Conservation (phyloP, 2,113 vertebrate species). For the human (Homo sapiens) region DNA sequence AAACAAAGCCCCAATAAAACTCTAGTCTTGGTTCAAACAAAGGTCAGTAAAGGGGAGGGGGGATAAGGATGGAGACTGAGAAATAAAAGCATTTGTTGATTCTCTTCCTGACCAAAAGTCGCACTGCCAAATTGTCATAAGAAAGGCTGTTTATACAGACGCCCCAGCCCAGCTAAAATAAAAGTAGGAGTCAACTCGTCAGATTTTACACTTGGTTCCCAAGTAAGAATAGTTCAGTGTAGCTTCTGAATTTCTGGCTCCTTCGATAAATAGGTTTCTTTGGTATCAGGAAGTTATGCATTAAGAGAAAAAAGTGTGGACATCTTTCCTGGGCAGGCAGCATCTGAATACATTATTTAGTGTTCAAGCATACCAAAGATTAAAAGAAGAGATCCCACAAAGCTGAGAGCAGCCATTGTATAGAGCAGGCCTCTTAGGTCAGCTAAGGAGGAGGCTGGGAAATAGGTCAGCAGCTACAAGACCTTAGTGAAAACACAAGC, state of each 20-base stretch:
- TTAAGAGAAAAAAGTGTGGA: not conserved
- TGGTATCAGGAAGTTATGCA: not conserved
- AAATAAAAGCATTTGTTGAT: constrained; percentile 36
- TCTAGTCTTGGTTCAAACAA: constrained; percentile 50
- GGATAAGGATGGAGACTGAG: not conserved
- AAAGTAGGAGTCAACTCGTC: not conserved
- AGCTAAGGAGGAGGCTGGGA: not conserved
- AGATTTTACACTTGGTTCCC: not conserved
- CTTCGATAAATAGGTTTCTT: not conserved
- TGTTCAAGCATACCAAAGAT: not conserved
- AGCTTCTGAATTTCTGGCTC: not conserved
- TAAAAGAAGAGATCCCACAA: not conserved
- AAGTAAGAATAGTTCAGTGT: not conserved
- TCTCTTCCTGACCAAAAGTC: constrained; percentile 41
- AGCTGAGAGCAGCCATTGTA: not conserved
- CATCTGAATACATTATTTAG: not conserved
- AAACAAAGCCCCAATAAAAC: constrained; percentile 72
- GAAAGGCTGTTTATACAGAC: constrained; percentile 11
- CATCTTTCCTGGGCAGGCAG: not conserved
- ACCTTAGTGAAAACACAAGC: not conserved
- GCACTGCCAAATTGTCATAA: constrained; percentile 1
- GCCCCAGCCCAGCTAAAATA: not conserved
- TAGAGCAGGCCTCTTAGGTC: not conserved
- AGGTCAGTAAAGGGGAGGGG: constrained; percentile 51
- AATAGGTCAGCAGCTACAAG: not conserved